A percentile compares a stretch with the other conserved stretches of the same genome.
phyloP scores from a whole-genome alignment of 2,113 vertebrate genomes.

The Rhabdomys dilectus region DNA sequence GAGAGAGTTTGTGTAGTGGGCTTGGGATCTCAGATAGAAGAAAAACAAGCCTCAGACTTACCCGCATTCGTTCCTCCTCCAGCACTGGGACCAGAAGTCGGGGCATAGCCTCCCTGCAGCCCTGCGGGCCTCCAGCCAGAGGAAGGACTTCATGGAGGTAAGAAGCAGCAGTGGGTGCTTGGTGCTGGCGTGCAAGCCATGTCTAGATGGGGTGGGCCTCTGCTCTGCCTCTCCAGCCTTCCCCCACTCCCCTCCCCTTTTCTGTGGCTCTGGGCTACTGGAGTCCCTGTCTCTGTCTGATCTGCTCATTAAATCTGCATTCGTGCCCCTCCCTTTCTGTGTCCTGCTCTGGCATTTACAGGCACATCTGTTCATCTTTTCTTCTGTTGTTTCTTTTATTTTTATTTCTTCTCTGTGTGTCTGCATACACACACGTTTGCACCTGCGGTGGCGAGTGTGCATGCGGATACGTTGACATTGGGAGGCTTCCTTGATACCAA shows the following conservation, averaged over 20 bases:
- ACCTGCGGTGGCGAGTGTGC: not conserved
- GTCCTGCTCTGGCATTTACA: not conserved
- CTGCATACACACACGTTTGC: too few relatives aligned
- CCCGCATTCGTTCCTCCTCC: not conserved
- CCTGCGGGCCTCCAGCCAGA: slow-evolving; percentile 95
- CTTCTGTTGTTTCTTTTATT: not conserved
- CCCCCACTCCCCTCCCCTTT: too few relatives aligned
- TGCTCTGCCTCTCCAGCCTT: not conserved
- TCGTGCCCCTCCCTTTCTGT: not conserved
- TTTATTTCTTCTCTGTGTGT: not conserved
- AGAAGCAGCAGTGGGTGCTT: not conserved
- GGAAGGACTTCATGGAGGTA: slow-evolving; percentile 99
- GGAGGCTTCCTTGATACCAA: not conserved
- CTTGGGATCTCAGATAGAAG: not conserved
- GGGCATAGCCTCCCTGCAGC: slow-evolving; percentile 92
- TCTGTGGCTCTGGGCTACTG: not conserved
- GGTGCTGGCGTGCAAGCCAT: too few relatives aligned
- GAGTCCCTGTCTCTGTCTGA: not conserved
- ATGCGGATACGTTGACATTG: too few relatives aligned
- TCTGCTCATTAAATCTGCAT: not conserved
- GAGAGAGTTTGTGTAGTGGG: not conserved
- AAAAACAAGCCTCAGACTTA: not conserved
- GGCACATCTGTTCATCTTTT: not conserved
- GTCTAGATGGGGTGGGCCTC: too few relatives aligned
- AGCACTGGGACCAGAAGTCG: slow-evolving; percentile 98